Percentiles rank a stretch among this genome's conserved stretches.
These are phyloP conservation scores for Tenthredo distinguenda DNA, from an alignment of 2,888 invertebrate genomes.

Conservation along the genomic window DNA sequence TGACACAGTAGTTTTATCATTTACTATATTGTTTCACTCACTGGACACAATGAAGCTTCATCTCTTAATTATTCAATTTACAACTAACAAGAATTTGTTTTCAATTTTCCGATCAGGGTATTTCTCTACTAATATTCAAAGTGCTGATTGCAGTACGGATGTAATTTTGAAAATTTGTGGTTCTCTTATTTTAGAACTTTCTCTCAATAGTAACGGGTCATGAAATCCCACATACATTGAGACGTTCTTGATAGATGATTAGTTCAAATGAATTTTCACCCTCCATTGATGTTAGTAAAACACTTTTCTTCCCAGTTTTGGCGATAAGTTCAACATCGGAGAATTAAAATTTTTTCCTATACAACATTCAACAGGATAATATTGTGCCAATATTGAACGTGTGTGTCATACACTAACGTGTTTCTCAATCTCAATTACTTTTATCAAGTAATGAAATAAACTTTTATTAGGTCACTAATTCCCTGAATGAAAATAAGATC, in stretches of 20 bases:
- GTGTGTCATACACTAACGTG: slow-evolving; percentile 33
- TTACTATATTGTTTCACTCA: slow-evolving; percentile 58
- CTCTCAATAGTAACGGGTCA: neutral
- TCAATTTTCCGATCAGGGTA: neutral
- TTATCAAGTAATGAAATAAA: slow-evolving; percentile 34
- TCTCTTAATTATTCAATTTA: neutral
- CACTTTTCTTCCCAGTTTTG: neutral
- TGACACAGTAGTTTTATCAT: slow-evolving; percentile 66
- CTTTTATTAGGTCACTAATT: slow-evolving; percentile 77
- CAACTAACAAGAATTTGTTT: slow-evolving; percentile 21
- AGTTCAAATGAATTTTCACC: neutral
- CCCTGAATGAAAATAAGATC: slow-evolving; percentile 78
- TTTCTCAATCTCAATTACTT: slow-evolving; percentile 25
- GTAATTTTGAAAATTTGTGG: neutral
- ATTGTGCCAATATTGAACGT: slow-evolving; percentile 52
- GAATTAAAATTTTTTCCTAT: neutral
- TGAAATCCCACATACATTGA: neutral
- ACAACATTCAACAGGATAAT: neutral
- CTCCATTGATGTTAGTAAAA: neutral
- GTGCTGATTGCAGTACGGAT: slow-evolving; percentile 4
- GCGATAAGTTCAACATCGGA: neutral
- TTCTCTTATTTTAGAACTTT: neutral
- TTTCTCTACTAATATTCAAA: slow-evolving; percentile 1
- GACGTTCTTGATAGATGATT: neutral
- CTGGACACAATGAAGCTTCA: neutral